These are phyloP conservation scores for Melanaphis sacchari DNA, from an alignment of 1,140 invertebrate species.

Conservation along the genomic window DNA sequence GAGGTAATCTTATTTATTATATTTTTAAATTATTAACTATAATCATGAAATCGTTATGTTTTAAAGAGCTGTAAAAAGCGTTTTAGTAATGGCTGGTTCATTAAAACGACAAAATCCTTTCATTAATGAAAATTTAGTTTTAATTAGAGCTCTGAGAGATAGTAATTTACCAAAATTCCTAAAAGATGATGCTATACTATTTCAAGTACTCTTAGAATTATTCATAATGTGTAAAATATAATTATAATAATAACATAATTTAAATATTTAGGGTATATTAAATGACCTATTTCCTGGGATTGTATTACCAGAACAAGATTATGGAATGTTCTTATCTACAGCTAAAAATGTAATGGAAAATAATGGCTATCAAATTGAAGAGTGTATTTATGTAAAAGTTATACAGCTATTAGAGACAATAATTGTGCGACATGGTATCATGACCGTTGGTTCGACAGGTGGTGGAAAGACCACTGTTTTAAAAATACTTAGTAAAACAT, in stretches of 20 bases:
- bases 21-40: neutral
- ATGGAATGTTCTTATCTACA: slow-evolving; percentile 71
- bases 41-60: neutral
- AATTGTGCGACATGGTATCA: slow-evolving; percentile 91
- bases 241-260: neutral
- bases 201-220: slow-evolving; percentile 64
- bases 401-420: slow-evolving; percentile 87
- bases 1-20: slow-evolving; percentile 63
- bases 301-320: slow-evolving; percentile 78
- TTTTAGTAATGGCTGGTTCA: slow-evolving; percentile 86
- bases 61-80: slow-evolving; percentile 68
- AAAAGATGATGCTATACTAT: slow-evolving; percentile 82
- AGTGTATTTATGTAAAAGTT: slow-evolving; percentile 66
- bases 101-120: slow-evolving; percentile 85
- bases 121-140: slow-evolving; percentile 78
- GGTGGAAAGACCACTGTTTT: slow-evolving; percentile 75
- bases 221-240: neutral
- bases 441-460: slow-evolving; percentile 89
- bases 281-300: slow-evolving; percentile 89
- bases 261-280: slow-evolving; percentile 77
- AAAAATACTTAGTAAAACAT: slow-evolving; percentile 73
- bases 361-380: slow-evolving; percentile 70
- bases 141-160: slow-evolving; percentile 85
- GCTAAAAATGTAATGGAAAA: slow-evolving; percentile 67
- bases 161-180: slow-evolving; percentile 94